Evolutionary conservation across 2,888 invertebrate genomes (phyloP), one percentile per base, ranked within the genome.

Genomic region (Calliscelio sp.): DNA sequence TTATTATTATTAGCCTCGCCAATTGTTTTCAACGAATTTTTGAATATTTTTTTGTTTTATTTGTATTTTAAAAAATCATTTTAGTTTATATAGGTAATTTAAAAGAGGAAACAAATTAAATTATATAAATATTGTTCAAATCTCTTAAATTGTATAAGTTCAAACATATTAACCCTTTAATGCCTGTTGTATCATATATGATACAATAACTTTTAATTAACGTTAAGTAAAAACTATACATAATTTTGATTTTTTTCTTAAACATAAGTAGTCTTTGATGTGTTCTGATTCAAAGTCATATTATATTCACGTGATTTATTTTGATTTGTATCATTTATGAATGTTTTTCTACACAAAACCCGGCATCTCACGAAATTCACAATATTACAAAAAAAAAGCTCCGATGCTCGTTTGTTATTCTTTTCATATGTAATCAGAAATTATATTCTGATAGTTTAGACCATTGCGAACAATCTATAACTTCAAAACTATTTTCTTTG

Each of bases 251-350:
- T 65, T 65, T 65, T 65, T 41, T 65, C 49, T 66, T 49, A 66
- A 66, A 66, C 51, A 35, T 24, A 66, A 66, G 66, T 66, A 66
- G 49, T 66, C 66, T 66, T 51, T 66, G 66, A 66, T 66, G 66
- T 66, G 66, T 66, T 66, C 51, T 51, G 66, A 66, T 51, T 66
- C 32, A 66, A 66, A 66, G 51, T 51, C 66, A 51, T 51, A 66
- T 66, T 35, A 66, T 66, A 66, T 66, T 66, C 66, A 66, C 51
- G 66, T 66, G 66, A 66, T 66, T 66, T 66, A 66, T 51, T 66
- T 66, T 51, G 51, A 51, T 66, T 66, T 51, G 51, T 66, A 66
- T 51, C 51, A 66, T 51, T 49, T 49, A 49, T 66, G 66, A 66
- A 66, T 51, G 32, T 51, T 66, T 66, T 66, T 66, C 65, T 66